A percentile compares a stretch with the other conserved stretches of the same genome.
phyloP scores from a whole-genome alignment of 2,113 vertebrate species.

The Corythoichthys haematopterus region DNA sequence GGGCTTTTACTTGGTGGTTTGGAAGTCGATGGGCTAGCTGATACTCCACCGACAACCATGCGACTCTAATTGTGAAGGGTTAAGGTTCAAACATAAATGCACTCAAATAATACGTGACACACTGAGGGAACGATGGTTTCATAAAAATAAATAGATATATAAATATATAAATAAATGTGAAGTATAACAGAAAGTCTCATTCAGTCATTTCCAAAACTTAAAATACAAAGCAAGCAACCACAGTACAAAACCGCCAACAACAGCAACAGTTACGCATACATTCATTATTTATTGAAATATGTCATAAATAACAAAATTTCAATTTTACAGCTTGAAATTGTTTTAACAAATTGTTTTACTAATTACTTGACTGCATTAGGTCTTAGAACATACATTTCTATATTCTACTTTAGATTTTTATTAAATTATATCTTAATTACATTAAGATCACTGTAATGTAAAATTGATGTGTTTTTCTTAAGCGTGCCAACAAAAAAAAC shows the following conservation, averaged over 20 bases:
- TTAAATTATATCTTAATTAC: neutral
- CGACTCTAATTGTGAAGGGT: neutral
- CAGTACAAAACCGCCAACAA: neutral
- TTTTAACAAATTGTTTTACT: neutral
- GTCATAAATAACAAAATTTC: neutral
- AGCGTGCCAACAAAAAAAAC: neutral
- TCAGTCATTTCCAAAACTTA: no score
- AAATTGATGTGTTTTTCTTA: neutral
- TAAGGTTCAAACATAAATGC: constrained; percentile 1
- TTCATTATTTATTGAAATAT: no score
- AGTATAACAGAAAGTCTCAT: no score
- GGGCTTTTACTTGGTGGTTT: constrained; percentile 44
- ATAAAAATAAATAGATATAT: neutral
- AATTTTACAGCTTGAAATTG: neutral
- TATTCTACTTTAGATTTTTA: neutral
- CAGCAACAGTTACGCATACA: neutral
- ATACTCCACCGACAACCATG: constrained; percentile 23
- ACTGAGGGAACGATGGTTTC: neutral
- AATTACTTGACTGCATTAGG: neutral
- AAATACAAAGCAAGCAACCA: no score
- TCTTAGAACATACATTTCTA: neutral
- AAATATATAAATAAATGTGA: neutral
- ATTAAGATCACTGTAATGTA: neutral
- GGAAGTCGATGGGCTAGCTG: constrained; percentile 25
- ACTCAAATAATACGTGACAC: constrained; percentile 7